These are phyloP conservation scores for Sinocyclocheilus anshuiensis DNA, from an alignment of 2,113 vertebrate genomes.

Conservation along the genomic window DNA sequence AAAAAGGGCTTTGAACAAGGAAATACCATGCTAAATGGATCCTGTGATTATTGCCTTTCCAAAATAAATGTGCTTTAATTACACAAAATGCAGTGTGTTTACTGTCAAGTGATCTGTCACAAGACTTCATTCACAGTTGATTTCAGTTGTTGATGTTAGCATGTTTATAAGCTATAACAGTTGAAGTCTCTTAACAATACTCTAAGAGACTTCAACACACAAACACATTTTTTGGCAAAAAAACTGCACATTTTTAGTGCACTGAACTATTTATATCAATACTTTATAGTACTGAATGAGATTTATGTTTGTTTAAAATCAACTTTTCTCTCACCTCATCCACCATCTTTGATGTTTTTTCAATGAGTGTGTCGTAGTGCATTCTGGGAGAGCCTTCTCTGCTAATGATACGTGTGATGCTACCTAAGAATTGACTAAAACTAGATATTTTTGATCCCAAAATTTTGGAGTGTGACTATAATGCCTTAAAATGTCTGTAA, in stretches of 20 bases:
- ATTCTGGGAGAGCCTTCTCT: background rate
- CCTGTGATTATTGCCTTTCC: constrained; percentile 61
- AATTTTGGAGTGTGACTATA: too few species aligned
- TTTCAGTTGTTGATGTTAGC: too few species aligned
- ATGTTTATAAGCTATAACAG: too few species aligned
- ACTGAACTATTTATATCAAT: background rate
- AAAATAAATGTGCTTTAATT: constrained; percentile 46
- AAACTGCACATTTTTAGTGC: too few species aligned
- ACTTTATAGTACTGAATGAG: background rate
- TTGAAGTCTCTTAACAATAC: too few species aligned
- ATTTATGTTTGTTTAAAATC: background rate
- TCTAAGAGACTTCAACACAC: too few species aligned
- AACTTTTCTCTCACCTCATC: background rate
- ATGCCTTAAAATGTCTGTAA: background rate
- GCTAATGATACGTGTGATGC: background rate
- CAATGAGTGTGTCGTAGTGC: background rate
- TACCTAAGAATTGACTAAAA: background rate
- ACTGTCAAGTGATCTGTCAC: background rate
- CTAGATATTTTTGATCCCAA: background rate
- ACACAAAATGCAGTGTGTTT: constrained; percentile 49
- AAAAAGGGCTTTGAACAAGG: constrained; percentile 62
- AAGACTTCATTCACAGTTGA: too few species aligned
- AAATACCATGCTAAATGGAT: constrained; percentile 55
- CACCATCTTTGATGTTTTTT: background rate
- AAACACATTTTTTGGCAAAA: too few species aligned